Conservation (phyloP, 1,140 invertebrate genomes). For the Leucophenga varia region DNA sequence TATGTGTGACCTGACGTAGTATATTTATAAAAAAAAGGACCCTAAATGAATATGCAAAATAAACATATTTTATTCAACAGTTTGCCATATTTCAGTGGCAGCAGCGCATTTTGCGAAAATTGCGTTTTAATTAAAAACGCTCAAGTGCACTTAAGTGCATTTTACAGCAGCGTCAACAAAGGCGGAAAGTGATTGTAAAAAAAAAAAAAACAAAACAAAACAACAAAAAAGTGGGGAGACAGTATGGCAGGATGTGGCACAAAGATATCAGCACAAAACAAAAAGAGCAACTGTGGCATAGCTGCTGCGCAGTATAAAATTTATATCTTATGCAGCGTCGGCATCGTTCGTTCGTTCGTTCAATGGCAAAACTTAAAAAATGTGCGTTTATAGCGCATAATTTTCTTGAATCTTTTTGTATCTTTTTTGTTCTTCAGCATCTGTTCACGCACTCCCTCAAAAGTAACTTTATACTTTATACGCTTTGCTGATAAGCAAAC, state of each 20-base stretch:
- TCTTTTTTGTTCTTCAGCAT: no score
- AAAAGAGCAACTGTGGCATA: slow-evolving; percentile 42
- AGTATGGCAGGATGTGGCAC: no score
- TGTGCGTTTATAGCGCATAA: no score
- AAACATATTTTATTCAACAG: slow-evolving; percentile 29
- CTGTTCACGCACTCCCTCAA: no score
- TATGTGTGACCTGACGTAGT: no score
- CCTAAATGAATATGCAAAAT: no score
- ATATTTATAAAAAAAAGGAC: no score
- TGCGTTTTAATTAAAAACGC: slow-evolving; percentile 51
- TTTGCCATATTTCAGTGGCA: slow-evolving; percentile 22
- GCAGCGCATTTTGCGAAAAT: slow-evolving; percentile 37
- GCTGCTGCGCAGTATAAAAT: slow-evolving; percentile 33
- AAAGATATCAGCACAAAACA: slow-evolving; percentile 15
- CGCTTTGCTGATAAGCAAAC: not conserved
- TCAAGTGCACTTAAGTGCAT: slow-evolving; percentile 50
- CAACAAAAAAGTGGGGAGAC: slow-evolving; percentile 13
- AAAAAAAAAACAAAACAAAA: slow-evolving; percentile 12
- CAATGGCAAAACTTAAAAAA: no score
- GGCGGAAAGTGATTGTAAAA: slow-evolving; percentile 7
- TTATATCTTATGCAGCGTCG: no score
- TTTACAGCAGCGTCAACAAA: slow-evolving; percentile 43
- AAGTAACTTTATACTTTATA: not conserved
- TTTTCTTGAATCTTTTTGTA: no score
- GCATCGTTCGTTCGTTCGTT: no score